Conservation (phyloP, 2,888 invertebrate genomes). For the Athetis lepigone region DNA sequence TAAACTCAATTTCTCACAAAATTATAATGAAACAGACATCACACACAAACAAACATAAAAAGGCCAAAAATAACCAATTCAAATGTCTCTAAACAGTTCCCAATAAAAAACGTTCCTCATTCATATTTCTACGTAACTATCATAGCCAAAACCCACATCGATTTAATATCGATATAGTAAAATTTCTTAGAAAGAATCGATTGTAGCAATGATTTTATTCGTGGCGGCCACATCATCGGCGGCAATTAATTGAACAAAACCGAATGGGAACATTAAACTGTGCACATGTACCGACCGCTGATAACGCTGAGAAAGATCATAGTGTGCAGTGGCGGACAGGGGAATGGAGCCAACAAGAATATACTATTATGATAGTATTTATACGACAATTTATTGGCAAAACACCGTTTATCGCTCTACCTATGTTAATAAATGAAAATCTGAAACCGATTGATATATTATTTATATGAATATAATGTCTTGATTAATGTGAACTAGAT, state of each 20-base stretch:
- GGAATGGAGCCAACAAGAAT: conserved; percentile 10
- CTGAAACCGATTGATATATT: too few relatives aligned
- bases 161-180: conserved; percentile 33
- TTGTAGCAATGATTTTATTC: conserved; percentile 55
- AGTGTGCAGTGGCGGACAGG: conserved; percentile 72
- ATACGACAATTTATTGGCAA: too few relatives aligned
- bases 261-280: conserved; percentile 87
- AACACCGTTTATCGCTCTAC: too few relatives aligned
- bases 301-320: conserved; percentile 86
- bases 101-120: conserved; percentile 19
- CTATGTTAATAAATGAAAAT: too few relatives aligned
- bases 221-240: conserved; percentile 65
- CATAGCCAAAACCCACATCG: conserved; percentile 15
- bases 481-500: too few relatives aligned
- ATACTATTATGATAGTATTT: not conserved
- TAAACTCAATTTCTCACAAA: too few relatives aligned
- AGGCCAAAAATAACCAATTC: not conserved
- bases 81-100: not conserved
- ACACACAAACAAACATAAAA: not conserved
- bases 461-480: too few relatives aligned
- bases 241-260: conserved; percentile 85
- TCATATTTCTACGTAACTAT: conserved; percentile 29
- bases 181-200: conserved; percentile 43
- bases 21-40: too few relatives aligned
- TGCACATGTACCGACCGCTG: conserved; percentile 85